A percentile compares a stretch with the other conserved stretches of the same genome.
Conservation (phyloP, 2,888 invertebrate species). For the Drosophila mulleri region DNA sequence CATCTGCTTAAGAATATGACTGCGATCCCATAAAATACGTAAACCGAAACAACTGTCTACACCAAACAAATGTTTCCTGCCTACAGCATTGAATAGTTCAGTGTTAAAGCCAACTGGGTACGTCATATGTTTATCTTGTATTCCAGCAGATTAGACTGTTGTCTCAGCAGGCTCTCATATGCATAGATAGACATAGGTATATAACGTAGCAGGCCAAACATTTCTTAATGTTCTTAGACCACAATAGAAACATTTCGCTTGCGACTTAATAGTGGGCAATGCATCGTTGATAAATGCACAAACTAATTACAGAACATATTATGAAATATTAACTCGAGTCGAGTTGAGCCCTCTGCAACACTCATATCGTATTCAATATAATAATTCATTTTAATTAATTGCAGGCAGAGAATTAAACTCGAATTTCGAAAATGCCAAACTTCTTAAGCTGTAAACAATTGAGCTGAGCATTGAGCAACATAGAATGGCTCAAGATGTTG, state of each 20-base stretch:
- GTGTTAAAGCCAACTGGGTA: too few species aligned
- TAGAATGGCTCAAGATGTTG: not conserved
- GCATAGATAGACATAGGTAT: not conserved
- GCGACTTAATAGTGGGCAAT: not conserved
- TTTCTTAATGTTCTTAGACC: not conserved
- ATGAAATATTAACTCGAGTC: not conserved
- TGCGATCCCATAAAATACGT: not conserved
- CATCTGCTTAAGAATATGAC: not conserved
- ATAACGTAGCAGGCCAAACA: too few species aligned
- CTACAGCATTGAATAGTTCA: not conserved
- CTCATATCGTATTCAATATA: constrained; percentile 10
- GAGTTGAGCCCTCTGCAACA: not conserved
- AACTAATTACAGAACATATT: not conserved
- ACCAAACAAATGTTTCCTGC: not conserved
- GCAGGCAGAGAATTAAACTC: constrained; percentile 20
- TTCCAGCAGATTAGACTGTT: not conserved
- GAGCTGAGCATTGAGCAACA: constrained; percentile 24
- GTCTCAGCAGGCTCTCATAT: not conserved
- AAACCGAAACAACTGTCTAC: not conserved
- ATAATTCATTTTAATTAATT: constrained; percentile 35
- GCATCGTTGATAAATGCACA: not conserved
- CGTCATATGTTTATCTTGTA: not conserved
- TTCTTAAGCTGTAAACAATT: constrained; percentile 64
- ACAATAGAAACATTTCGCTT: not conserved
- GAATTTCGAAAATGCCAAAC: constrained; percentile 30